These are phyloP conservation scores for Clarias magur DNA, from an alignment of 2,113 vertebrate species.

Conservation along the genomic window DNA sequence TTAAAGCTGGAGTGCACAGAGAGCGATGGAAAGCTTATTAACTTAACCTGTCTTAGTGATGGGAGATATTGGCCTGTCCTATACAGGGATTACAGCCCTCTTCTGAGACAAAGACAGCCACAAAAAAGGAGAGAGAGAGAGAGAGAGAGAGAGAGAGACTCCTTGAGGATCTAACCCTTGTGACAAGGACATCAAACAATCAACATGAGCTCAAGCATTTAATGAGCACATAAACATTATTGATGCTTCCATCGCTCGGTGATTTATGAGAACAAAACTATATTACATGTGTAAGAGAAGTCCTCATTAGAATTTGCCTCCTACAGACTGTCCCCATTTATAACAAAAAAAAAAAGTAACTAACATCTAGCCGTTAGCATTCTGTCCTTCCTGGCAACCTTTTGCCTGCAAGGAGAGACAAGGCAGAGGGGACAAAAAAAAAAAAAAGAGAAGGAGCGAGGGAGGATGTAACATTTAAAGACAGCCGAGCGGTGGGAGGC, in stretches of 20 bases:
- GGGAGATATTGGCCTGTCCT: not conserved
- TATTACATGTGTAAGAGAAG: slow-evolving; percentile 55
- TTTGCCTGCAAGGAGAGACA: slow-evolving; percentile 55
- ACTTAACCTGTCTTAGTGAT: not conserved
- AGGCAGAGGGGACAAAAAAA: not conserved
- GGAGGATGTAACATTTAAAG: slow-evolving; percentile 59
- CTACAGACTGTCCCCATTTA: slow-evolving; percentile 62
- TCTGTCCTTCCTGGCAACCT: slow-evolving; percentile 75
- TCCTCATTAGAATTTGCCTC: slow-evolving; percentile 69
- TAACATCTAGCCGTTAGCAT: slow-evolving; percentile 49
- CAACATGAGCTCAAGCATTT: slow-evolving; percentile 50
- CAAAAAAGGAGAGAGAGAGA: slow-evolving; percentile 6
- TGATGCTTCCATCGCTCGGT: slow-evolving; percentile 54
- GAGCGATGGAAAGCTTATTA: slow-evolving; percentile 27
- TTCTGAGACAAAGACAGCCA: not conserved
- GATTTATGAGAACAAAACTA: slow-evolving; percentile 59
- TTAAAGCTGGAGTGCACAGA: not conserved
- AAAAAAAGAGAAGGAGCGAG: slow-evolving; percentile 32
- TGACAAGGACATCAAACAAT: slow-evolving; percentile 54
- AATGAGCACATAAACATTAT: slow-evolving; percentile 60
- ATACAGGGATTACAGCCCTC: slow-evolving; percentile 12
- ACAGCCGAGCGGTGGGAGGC: slow-evolving; percentile 51
- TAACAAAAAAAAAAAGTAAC: slow-evolving; percentile 63
- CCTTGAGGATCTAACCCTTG: slow-evolving; percentile 44
- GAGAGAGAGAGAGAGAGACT: slow-evolving; percentile 28